Evolutionary conservation across 2,888 invertebrate genomes (phyloP).

Genomic region (Chaetogeoica ovagalla): DNA sequence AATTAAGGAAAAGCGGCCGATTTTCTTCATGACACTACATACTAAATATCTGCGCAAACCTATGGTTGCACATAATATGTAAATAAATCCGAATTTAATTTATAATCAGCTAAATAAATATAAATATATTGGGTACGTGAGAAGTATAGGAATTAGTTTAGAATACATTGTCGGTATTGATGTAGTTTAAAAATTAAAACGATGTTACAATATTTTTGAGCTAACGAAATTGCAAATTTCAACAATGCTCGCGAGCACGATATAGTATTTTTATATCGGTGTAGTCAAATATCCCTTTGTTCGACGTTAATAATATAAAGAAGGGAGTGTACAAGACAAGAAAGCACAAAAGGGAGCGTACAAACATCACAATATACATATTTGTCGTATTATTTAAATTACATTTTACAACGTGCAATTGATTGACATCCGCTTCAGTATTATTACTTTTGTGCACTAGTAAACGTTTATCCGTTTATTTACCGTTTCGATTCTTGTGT

Average conservation of each 20-base stretch:
- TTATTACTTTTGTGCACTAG: neutral
- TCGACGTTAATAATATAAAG: neutral
- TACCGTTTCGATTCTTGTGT: neutral
- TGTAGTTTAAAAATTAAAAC: neutral
- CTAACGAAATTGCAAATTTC: neutral
- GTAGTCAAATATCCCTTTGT: neutral
- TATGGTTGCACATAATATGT: no score
- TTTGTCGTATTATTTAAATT: neutral
- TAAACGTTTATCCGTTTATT: neutral
- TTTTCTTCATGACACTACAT: no score
- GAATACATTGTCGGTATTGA: neutral
- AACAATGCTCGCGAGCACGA: neutral
- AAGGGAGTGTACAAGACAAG: neutral
- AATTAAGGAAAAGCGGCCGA: no score
- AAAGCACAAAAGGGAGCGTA: neutral
- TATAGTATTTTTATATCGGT: neutral
- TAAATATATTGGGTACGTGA: no score
- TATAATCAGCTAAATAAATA: neutral
- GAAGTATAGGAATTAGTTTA: no score
- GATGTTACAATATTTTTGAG: neutral
- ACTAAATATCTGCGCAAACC: no score
- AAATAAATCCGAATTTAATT: conserved; percentile 10
- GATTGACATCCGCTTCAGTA: neutral
- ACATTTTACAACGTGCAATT: neutral
- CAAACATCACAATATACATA: neutral